Evolutionary conservation across 2,113 vertebrate genomes (phyloP).

Genomic region (Prietella phreatophila): DNA sequence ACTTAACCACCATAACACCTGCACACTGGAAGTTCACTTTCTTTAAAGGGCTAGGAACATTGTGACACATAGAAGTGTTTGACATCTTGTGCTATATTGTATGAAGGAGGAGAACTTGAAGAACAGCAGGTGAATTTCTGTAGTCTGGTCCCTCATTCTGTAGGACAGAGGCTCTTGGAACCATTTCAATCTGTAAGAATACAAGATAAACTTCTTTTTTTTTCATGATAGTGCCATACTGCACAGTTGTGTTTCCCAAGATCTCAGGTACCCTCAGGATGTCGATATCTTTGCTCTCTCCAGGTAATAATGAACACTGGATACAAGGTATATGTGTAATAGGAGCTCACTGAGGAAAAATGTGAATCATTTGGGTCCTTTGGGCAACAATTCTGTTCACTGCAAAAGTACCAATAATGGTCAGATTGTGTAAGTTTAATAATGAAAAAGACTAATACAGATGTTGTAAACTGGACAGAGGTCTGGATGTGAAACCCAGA

Average conservation of each 20-base stretch:
- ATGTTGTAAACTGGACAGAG: neutral
- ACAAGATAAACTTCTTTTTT: neutral
- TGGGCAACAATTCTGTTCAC: neutral
- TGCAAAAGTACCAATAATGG: neutral
- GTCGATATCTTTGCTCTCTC: neutral
- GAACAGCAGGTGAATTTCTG: neutral
- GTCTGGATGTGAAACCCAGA: neutral
- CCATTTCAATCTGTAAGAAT: conserved; percentile 2
- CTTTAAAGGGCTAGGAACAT: conserved; percentile 28
- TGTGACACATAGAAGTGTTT: neutral
- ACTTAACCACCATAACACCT: conserved; percentile 27
- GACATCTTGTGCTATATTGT: neutral
- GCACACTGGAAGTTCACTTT: conserved; percentile 8
- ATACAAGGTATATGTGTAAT: neutral
- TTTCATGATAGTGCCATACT: neutral
- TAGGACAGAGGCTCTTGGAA: neutral
- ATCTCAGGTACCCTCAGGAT: neutral
- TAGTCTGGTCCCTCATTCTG: neutral
- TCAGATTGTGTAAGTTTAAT: neutral
- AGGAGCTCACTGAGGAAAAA: neutral
- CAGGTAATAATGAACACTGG: neutral
- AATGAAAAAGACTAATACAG: neutral
- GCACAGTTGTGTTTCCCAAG: neutral
- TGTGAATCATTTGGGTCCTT: neutral
- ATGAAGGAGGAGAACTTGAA: neutral